These are phyloP conservation scores for Atlantisia rogersi DNA, from an alignment of 2,113 vertebrate genomes.

Conservation along the genomic window DNA sequence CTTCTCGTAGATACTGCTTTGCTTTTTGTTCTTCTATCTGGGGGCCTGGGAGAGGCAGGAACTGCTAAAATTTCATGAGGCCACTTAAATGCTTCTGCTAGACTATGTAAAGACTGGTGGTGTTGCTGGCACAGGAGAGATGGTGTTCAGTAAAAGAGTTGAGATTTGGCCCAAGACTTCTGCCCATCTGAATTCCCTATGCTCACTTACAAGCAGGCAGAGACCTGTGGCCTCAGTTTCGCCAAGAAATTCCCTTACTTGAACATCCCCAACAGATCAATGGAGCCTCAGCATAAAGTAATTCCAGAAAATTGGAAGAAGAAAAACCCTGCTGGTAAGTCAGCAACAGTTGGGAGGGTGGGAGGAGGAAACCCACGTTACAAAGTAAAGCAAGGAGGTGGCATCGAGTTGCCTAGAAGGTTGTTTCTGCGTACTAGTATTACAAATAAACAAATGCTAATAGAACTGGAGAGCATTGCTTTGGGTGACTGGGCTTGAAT, in stretches of 20 bases:
- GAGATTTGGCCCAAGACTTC: background rate
- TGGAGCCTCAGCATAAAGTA: background rate
- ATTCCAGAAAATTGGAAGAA: background rate
- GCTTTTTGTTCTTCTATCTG: background rate
- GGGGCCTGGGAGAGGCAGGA: background rate
- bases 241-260: background rate
- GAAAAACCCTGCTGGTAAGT: background rate
- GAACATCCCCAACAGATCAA: background rate
- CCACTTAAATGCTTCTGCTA: background rate
- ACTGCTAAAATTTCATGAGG: background rate
- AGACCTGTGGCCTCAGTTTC: background rate
- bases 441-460: background rate
- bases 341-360: background rate
- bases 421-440: background rate
- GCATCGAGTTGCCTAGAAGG: background rate
- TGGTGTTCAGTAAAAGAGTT: background rate
- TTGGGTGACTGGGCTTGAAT: background rate
- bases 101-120: background rate
- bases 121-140: background rate
- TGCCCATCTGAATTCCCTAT: background rate
- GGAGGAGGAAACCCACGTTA: background rate
- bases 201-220: background rate
- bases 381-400: background rate
- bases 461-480: background rate
- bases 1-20: background rate